Conservation (phyloP, 2,797 vertebrate species). For the Pitangus sulphuratus region DNA sequence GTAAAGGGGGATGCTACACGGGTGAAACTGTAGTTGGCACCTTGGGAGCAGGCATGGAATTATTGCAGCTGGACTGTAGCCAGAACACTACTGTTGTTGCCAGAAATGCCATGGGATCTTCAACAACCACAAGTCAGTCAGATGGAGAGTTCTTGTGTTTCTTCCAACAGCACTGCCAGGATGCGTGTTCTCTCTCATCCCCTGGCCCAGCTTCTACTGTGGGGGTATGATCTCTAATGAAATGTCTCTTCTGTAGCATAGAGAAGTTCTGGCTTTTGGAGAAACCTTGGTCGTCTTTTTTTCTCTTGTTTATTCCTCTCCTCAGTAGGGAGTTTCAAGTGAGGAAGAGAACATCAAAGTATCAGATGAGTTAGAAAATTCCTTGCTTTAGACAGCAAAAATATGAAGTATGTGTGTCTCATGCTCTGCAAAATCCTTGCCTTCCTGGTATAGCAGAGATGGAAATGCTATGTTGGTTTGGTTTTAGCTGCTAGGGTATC, state of each 20-base stretch:
- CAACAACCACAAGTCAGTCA: not conserved
- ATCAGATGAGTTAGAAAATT: not conserved
- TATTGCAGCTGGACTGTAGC: not conserved
- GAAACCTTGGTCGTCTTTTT: not conserved
- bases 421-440: not conserved
- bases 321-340: not conserved
- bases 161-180: not conserved
- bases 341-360: not conserved
- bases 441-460: not conserved
- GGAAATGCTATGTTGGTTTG: not conserved
- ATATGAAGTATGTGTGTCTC: not conserved
- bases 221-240: not conserved
- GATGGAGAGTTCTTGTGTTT: not conserved
- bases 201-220: not conserved
- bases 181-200: not conserved
- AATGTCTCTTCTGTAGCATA: not conserved
- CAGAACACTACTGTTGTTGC: not conserved
- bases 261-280: not conserved
- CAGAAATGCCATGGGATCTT: slow-evolving; percentile 17
- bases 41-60: not conserved
- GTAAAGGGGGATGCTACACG: not conserved
- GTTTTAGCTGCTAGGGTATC: not conserved
- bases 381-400: not conserved
- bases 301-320: not conserved
- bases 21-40: not conserved